Evolutionary conservation across 2,113 vertebrate species (phyloP).

Genomic region (Perca flavescens): DNA sequence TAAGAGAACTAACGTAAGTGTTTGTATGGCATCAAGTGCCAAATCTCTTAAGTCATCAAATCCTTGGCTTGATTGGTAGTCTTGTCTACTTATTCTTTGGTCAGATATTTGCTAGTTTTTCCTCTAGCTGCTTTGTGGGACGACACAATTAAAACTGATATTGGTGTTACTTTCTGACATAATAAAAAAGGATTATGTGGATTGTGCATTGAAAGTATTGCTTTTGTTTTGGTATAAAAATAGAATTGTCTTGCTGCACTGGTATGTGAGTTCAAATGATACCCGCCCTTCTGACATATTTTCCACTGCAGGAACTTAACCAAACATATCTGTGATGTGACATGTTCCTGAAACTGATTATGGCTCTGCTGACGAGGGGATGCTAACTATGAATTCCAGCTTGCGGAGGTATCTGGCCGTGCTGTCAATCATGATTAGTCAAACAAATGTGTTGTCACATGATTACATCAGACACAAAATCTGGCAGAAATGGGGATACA

Average conservation of each 20-base stretch:
- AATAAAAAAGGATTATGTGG: too few species aligned
- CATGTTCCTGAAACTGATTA: too few species aligned
- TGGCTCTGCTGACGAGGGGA: too few species aligned
- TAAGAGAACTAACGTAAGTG: not conserved
- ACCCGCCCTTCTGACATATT: not conserved
- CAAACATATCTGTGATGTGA: too few species aligned
- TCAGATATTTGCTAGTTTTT: not conserved
- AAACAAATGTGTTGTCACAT: not conserved
- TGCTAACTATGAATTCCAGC: not conserved
- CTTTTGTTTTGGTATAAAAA: not conserved
- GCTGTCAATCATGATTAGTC: not conserved
- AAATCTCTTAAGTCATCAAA: not conserved
- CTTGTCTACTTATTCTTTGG: not conserved
- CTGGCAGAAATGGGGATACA: not conserved
- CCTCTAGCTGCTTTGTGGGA: not conserved
- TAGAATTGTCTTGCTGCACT: not conserved
- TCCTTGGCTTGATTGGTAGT: not conserved
- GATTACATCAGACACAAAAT: not conserved
- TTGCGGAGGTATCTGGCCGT: not conserved
- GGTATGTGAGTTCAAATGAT: not conserved
- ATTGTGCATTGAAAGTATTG: too few species aligned
- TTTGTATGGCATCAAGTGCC: not conserved
- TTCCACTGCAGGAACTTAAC: not conserved
- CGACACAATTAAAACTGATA: not conserved
- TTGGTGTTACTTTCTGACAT: not conserved